These are phyloP conservation scores for Galeruca laticollis DNA, from an alignment of 2,888 invertebrate genomes.

Conservation along the genomic window DNA sequence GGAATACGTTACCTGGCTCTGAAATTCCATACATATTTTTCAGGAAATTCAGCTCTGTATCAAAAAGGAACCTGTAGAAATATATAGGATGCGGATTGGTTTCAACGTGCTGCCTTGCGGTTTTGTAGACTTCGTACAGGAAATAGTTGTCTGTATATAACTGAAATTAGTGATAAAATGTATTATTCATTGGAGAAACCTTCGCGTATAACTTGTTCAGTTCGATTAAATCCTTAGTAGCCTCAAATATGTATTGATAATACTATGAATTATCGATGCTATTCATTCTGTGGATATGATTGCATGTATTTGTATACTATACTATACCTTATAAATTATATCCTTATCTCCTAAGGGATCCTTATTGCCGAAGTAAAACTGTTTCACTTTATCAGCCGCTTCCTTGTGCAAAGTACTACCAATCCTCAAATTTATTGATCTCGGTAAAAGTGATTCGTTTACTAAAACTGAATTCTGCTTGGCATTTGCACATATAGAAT, in stretches of 20 bases:
- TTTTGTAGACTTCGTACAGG: conserved; percentile 51
- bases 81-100: conserved; percentile 56
- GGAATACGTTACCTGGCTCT: conserved; percentile 56
- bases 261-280: no score
- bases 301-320: no score
- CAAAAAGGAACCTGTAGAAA: conserved; percentile 57
- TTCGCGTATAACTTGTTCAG: no score
- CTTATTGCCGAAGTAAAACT: conserved; percentile 57
- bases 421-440: conserved; percentile 50
- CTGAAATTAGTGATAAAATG: conserved; percentile 48
- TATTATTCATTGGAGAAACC: no score
- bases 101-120: conserved; percentile 50
- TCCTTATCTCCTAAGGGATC: conserved; percentile 47
- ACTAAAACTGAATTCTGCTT: conserved; percentile 44
- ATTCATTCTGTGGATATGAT: no score
- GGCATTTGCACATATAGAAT: conserved; percentile 26
- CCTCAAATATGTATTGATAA: no score
- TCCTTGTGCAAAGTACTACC: conserved; percentile 50
- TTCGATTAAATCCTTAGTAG: no score
- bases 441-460: conserved; percentile 52
- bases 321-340: conserved; percentile 58
- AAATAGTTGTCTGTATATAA: conserved; percentile 56
- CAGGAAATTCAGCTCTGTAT: conserved; percentile 50
- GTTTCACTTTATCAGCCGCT: conserved; percentile 50
- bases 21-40: conserved; percentile 47